Percentiles rank a stretch among this genome's conserved stretches.
phyloP scores from a whole-genome alignment of 2,113 vertebrate species.

The Capreolus pygargus region DNA sequence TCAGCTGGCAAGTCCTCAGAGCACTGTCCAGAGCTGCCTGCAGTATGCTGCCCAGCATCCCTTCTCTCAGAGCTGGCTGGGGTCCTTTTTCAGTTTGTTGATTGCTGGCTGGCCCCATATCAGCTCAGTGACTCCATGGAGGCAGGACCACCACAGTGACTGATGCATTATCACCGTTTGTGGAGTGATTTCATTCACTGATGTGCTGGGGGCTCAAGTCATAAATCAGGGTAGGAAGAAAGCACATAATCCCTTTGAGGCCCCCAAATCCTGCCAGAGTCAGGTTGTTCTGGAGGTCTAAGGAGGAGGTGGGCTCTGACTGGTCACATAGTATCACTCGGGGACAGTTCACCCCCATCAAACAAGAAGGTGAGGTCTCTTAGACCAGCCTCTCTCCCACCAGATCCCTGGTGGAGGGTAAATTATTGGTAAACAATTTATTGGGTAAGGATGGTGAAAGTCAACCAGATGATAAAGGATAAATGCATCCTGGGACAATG shows the following conservation, averaged over 20 bases:
- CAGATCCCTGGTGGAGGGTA: not conserved
- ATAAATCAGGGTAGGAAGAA: not conserved
- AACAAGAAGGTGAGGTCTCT: not conserved
- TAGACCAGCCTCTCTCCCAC: not conserved
- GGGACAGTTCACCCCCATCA: not conserved
- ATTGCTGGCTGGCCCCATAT: not conserved
- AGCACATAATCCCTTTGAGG: not conserved
- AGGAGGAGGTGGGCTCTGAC: no score
- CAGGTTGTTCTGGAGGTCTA: not conserved
- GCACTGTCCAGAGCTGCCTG: not conserved
- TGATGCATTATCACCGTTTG: not conserved
- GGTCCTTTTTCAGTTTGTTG: not conserved
- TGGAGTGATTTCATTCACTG: not conserved
- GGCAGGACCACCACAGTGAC: not conserved
- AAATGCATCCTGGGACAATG: not conserved
- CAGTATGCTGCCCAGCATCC: not conserved
- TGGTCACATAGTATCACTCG: not conserved
- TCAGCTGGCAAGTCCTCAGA: not conserved
- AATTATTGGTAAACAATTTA: not conserved
- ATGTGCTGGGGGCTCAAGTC: not conserved
- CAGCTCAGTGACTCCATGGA: not conserved
- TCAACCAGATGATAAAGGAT: not conserved
- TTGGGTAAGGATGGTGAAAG: not conserved
- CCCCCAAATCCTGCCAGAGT: not conserved
- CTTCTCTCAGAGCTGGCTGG: not conserved